These are phyloP conservation scores for Halisarca cf. caerulea DNA, from an alignment of 37 sponge, comb jelly and placozoan genomes.

Conservation along the genomic window DNA sequence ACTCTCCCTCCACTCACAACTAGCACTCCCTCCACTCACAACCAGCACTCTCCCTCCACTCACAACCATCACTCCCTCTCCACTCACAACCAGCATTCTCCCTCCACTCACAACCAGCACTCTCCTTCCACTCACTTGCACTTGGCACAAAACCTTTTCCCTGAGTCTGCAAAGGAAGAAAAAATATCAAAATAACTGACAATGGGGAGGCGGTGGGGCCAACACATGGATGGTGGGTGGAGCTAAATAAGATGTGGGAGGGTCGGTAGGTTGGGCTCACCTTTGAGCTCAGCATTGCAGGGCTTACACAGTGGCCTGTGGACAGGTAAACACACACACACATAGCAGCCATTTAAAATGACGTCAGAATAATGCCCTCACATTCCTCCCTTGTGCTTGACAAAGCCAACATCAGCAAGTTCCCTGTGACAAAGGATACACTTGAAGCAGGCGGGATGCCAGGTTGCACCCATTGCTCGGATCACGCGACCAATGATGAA, in stretches of 20 bases:
- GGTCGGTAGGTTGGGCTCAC: no score
- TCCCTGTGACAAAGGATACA: conserved; percentile 89
- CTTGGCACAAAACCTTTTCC: conserved; percentile 83
- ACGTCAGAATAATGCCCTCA: conserved; percentile 11
- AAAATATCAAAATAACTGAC: no score
- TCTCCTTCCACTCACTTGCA: conserved; percentile 68
- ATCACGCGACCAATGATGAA: conserved; percentile 95
- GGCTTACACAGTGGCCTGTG: conserved; percentile 85
- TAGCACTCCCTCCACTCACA: no score
- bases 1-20: no score
- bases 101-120: no score
- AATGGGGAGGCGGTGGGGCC: no score
- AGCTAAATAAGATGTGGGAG: no score
- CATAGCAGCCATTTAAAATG: conserved; percentile 17
- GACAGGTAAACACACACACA: neutral
- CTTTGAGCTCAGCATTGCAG: conserved; percentile 89
- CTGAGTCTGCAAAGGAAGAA: conserved; percentile 39
- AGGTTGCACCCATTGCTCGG: conserved; percentile 89
- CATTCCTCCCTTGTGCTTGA: conserved; percentile 92
- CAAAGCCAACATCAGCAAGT: conserved; percentile 95
- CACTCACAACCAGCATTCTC: no score
- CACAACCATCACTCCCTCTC: no score
- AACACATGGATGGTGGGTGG: no score
- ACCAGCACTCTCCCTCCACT: no score
- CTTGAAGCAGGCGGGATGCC: conserved; percentile 98